These are phyloP conservation scores for Lagria hirta DNA, from an alignment of 2,888 invertebrate genomes.

Conservation along the genomic window DNA sequence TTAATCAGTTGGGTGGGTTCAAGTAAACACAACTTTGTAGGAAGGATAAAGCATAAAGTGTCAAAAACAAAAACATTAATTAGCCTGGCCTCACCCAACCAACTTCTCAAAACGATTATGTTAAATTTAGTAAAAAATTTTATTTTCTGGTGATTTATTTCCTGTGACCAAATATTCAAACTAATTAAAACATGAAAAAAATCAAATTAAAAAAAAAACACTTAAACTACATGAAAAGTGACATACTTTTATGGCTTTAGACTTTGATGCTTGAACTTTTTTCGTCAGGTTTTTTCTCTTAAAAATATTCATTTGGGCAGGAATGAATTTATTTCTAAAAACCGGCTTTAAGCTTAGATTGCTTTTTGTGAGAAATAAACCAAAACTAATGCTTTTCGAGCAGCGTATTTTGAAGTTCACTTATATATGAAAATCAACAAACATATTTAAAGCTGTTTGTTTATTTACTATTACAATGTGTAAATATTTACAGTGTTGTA, in stretches of 20 bases:
- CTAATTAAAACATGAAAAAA: no score
- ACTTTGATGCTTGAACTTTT: conserved; percentile 18
- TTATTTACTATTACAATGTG: no score
- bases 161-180: conserved; percentile 9
- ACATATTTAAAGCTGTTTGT: no score
- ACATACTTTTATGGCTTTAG: conserved; percentile 14
- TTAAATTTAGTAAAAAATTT: no score
- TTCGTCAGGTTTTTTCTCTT: conserved; percentile 15
- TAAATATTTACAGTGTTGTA: no score
- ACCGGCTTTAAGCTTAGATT: conserved; percentile 13
- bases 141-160: conserved; percentile 11
- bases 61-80: conserved; percentile 27
- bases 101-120: no score
- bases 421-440: not conserved
- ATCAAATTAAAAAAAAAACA: no score
- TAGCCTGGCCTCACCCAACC: conserved; percentile 2
- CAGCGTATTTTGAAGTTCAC: not conserved
- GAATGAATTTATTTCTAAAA: conserved; percentile 12
- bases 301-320: conserved; percentile 3
- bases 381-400: no score
- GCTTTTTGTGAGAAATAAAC: no score
- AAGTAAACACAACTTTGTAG: conserved; percentile 21
- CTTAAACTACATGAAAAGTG: no score
- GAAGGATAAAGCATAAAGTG: conserved; percentile 19
- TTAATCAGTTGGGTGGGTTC: conserved; percentile 22